phyloP scores from a whole-genome alignment of 2,797 vertebrate genomes.

The Lindbergichthys nudifrons region DNA sequence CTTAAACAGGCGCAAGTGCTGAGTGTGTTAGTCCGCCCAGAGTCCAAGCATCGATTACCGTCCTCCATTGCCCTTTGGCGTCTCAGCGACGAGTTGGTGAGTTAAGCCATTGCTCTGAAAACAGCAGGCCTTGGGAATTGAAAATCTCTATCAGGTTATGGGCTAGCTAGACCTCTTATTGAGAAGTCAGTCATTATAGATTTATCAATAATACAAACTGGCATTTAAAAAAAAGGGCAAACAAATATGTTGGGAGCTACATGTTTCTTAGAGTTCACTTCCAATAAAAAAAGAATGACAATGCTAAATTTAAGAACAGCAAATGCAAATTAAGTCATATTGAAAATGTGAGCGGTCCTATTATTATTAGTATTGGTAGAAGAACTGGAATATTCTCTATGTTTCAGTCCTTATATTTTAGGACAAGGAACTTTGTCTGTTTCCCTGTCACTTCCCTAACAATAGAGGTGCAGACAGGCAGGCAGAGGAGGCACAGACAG shows the following conservation, averaged over 20 bases:
- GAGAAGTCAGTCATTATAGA: slow-evolving; percentile 21
- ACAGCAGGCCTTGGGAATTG: slow-evolving; percentile 22
- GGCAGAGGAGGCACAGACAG: slow-evolving; percentile 25
- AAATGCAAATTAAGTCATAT: not conserved
- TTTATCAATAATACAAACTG: slow-evolving; percentile 28
- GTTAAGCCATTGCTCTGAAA: slow-evolving; percentile 21
- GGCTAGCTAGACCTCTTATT: slow-evolving; percentile 23
- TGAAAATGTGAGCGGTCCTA: not conserved
- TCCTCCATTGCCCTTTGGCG: slow-evolving; percentile 40
- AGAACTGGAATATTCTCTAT: not conserved
- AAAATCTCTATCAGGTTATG: slow-evolving; percentile 32
- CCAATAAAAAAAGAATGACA: not conserved
- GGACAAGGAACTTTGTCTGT: slow-evolving; percentile 22
- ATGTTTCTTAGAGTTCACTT: not conserved
- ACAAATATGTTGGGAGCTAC: slow-evolving; percentile 9
- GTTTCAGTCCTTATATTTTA: not conserved
- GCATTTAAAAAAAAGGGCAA: slow-evolving; percentile 38
- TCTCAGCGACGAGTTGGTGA: slow-evolving; percentile 23
- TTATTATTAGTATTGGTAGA: not conserved
- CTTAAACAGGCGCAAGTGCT: slow-evolving; percentile 67
- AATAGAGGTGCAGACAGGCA: slow-evolving; percentile 27
- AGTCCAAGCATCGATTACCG: slow-evolving; percentile 46
- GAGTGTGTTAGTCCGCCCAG: slow-evolving; percentile 49
- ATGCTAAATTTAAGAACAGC: not conserved
- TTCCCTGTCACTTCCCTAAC: slow-evolving; percentile 47